phyloP scores from a whole-genome alignment of 2,888 invertebrate species.

The Lasioglossum vierecki region DNA sequence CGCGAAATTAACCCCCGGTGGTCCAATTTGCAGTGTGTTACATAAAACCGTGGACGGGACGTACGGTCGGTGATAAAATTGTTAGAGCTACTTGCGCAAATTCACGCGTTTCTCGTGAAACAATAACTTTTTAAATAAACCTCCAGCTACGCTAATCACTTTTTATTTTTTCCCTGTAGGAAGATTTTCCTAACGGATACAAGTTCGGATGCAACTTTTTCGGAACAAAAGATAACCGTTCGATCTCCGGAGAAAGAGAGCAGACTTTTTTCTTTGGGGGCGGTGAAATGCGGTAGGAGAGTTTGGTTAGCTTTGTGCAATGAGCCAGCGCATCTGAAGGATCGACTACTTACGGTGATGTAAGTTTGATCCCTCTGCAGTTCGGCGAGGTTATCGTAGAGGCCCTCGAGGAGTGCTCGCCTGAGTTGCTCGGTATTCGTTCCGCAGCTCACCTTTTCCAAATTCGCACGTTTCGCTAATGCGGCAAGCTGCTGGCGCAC shows the following conservation, averaged over 20 bases:
- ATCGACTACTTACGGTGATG: slow-evolving; percentile 85
- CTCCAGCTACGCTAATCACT: background rate
- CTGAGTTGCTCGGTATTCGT: slow-evolving; percentile 83
- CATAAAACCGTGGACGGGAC: background rate
- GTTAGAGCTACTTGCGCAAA: background rate
- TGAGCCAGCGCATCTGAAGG: slow-evolving; percentile 12
- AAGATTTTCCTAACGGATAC: background rate
- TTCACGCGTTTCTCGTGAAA: background rate
- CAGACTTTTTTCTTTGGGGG: background rate
- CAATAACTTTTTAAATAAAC: background rate
- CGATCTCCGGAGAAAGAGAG: background rate
- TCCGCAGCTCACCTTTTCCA: slow-evolving; percentile 80
- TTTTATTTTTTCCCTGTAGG: background rate
- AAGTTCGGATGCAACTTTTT: background rate
- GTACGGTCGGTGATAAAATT: background rate
- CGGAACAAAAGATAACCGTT: background rate
- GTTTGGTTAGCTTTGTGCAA: background rate
- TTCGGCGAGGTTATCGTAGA: slow-evolving; percentile 95
- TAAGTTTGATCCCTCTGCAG: slow-evolving; percentile 90
- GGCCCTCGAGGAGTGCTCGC: slow-evolving; percentile 92
- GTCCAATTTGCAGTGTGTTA: background rate
- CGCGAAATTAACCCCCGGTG: background rate
- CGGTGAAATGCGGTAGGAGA: background rate
- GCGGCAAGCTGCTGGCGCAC: slow-evolving; percentile 91
- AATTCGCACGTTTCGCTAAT: slow-evolving; percentile 79